phyloP scores from a whole-genome alignment of 2,888 invertebrate genomes.

The Oeneis ivallda region DNA sequence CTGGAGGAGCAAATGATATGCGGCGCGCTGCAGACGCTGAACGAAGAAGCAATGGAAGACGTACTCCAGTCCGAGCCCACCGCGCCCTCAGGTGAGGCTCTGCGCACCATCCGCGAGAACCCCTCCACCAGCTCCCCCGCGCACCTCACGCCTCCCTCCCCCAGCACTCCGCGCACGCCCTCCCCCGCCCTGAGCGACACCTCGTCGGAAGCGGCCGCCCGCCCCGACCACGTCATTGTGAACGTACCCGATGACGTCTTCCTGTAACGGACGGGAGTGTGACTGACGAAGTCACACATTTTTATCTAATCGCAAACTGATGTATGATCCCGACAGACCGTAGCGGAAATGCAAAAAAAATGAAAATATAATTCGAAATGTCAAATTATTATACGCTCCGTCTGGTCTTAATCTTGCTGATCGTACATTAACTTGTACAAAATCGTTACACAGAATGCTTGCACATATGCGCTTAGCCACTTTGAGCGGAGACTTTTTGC shows the following conservation, averaged over 20 bases:
- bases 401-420: too few relatives aligned
- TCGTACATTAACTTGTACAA: neutral
- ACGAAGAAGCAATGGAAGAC: conserved; percentile 96
- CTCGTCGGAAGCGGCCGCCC: conserved; percentile 40
- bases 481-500: too few relatives aligned
- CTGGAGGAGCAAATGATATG: conserved; percentile 97
- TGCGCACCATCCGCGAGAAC: conserved; percentile 36
- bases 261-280: conserved; percentile 42
- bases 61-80: conserved; percentile 87
- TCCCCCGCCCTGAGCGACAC: conserved; percentile 39
- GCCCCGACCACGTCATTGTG: conserved; percentile 58
- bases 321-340: too few relatives aligned
- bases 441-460: neutral
- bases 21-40: conserved; percentile 94
- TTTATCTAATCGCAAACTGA: too few relatives aligned
- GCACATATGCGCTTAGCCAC: too few relatives aligned
- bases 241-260: conserved; percentile 66
- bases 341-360: too few relatives aligned
- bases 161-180: conserved; percentile 50
- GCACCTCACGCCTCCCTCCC: conserved; percentile 45
- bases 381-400: too few relatives aligned
- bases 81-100: conserved; percentile 40
- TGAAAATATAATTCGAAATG: too few relatives aligned
- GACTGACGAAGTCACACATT: too few relatives aligned
- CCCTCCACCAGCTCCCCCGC: conserved; percentile 36